Evolutionary conservation across 2,113 vertebrate species (phyloP).

Genomic region (Trinectes maculatus): DNA sequence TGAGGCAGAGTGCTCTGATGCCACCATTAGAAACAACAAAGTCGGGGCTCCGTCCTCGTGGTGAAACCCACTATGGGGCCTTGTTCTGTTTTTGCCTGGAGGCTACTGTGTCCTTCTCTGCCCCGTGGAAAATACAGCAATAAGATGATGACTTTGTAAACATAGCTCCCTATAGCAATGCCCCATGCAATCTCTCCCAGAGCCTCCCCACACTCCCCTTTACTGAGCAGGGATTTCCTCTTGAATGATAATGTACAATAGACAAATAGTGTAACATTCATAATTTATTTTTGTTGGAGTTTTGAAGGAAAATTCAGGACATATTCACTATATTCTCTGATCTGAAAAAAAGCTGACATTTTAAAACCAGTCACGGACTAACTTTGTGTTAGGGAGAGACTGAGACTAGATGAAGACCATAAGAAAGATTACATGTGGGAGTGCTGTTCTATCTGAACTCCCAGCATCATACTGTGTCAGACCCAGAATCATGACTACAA

Average conservation of each 20-base stretch:
- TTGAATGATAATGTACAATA: slow-evolving; percentile 91
- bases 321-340: slow-evolving; percentile 84
- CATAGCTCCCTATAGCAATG: slow-evolving; percentile 54
- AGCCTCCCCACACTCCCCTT: slow-evolving; percentile 3
- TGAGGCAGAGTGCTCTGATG: slow-evolving; percentile 95
- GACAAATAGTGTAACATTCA: slow-evolving; percentile 92
- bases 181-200: slow-evolving; percentile 52
- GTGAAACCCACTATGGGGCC: slow-evolving; percentile 79
- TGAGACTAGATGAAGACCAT: slow-evolving; percentile 28
- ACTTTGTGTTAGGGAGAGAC: slow-evolving; percentile 28
- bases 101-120: slow-evolving; percentile 53
- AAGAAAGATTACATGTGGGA: slow-evolving; percentile 6
- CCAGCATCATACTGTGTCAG: slow-evolving; percentile 28
- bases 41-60: slow-evolving; percentile 92
- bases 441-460: slow-evolving; percentile 20
- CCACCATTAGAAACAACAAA: slow-evolving; percentile 95
- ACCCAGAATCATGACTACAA: slow-evolving; percentile 26
- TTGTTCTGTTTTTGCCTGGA: slow-evolving; percentile 56
- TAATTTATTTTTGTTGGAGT: slow-evolving; percentile 94
- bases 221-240: slow-evolving; percentile 88
- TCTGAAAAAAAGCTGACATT: slow-evolving; percentile 74
- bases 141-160: slow-evolving; percentile 66
- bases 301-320: slow-evolving; percentile 82
- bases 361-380: slow-evolving; percentile 47
- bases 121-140: slow-evolving; percentile 71